These are phyloP conservation scores for Blastomussa wellsi DNA, from an alignment of 92 coral and sea anemone genomes.

Conservation along the genomic window DNA sequence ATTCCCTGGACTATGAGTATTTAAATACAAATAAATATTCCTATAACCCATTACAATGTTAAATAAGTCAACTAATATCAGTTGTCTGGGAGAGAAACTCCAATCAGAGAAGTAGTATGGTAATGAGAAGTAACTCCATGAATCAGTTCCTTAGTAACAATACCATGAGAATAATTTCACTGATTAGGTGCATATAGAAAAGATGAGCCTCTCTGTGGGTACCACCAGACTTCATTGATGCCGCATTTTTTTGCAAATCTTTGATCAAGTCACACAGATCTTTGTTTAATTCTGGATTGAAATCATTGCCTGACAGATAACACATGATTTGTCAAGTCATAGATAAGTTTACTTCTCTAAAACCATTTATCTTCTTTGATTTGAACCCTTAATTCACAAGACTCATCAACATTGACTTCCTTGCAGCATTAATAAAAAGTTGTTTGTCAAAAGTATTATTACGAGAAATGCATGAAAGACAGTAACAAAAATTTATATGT, in stretches of 20 bases:
- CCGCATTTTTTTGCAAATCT: no score
- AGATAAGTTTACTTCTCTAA: neutral
- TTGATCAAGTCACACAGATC: no score
- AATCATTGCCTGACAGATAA: no score
- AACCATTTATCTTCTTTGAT: neutral
- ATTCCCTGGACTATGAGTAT: slow-evolving; percentile 22
- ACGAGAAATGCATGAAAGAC: no score
- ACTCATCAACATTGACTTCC: no score
- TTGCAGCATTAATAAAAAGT: no score
- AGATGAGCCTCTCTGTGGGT: no score
- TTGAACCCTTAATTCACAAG: neutral
- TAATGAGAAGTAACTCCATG: neutral
- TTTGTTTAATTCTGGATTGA: no score
- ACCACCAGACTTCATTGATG: no score
- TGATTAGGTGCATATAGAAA: neutral
- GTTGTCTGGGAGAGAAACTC: neutral
- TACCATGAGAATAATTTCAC: neutral
- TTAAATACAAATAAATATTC: slow-evolving; percentile 36
- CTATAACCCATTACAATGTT: slow-evolving; percentile 5
- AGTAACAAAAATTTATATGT: no score
- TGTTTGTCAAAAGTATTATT: no score
- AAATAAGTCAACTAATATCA: neutral
- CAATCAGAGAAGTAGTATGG: neutral
- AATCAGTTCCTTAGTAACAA: neutral
- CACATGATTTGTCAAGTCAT: no score